These are phyloP conservation scores for Centropus bengalensis DNA, from an alignment of 2,113 vertebrate species.

Conservation along the genomic window DNA sequence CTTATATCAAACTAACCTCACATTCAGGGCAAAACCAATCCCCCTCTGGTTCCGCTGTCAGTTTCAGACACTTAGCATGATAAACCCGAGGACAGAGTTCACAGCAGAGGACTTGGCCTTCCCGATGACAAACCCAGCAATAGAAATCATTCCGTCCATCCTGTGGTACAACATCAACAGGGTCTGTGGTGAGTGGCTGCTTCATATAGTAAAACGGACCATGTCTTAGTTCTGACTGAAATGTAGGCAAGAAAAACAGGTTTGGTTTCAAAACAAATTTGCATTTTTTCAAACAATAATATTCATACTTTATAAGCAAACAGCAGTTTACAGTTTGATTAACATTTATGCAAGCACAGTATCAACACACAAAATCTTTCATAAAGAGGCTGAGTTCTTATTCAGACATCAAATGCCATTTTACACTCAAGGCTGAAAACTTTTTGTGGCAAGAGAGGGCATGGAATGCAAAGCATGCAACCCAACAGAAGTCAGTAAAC, in stretches of 20 bases:
- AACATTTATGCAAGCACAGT: constrained; percentile 29
- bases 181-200: constrained; percentile 99
- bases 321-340: constrained; percentile 43
- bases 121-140: constrained; percentile 99
- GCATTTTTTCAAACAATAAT: constrained; percentile 71
- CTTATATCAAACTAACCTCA: constrained; percentile 87
- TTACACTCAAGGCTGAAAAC: constrained; percentile 2
- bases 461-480: constrained; percentile 12
- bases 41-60: constrained; percentile 99
- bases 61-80: constrained; percentile 99
- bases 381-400: not conserved
- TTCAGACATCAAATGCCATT: not conserved
- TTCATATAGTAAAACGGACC: constrained; percentile 99
- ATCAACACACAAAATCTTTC: constrained; percentile 34
- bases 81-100: constrained; percentile 99
- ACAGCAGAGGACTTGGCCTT: constrained; percentile 99
- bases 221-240: constrained; percentile 99
- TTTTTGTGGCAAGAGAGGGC: not conserved
- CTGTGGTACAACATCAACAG: constrained; percentile 99
- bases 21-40: constrained; percentile 99
- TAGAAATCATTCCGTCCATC: constrained; percentile 99
- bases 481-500: not conserved
- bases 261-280: constrained; percentile 94
- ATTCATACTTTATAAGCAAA: constrained; percentile 70
- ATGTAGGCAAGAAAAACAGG: constrained; percentile 99